Base-by-base conservation (phyloP, 1,140 invertebrate genomes). In the Octopus sinensis region DNA sequence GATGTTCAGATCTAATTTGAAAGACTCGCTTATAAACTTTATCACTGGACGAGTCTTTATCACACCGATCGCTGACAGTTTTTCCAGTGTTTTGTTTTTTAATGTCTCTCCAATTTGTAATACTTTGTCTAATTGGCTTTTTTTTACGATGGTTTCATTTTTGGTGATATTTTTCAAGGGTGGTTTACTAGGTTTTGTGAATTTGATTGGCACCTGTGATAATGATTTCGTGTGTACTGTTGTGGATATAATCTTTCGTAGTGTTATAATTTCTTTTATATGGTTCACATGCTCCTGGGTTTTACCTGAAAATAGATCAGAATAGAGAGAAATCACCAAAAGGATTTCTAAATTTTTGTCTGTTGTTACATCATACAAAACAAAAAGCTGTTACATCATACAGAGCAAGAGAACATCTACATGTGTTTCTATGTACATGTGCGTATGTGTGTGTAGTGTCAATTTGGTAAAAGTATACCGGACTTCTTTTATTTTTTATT, bases 51-150 rank as follows among this genome's bases (percentile, higher is more conserved):
- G 82, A 43, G 82, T 82, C 76, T 84, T 83, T 51, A 86, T 81
- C 23, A 86, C 83, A 0, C 87, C 88, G 7, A 89, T 82, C 71
- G 86, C 84, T 53, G 84, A 84, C 43, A 89, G 76, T 83, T 89
- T 88, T 81, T 87, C 83, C 17, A 88, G 71, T 10, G 88, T 89
- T 84, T 89, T 89, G 78, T 86, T 88, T 82, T 87, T 87, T 13
- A 87, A 68, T 68, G 82, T 84, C 81, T 85, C 83, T 53, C 87
- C 87, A 12, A 87, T 78, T 54, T 86, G 82, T 13, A 84, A 81
- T 10, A 86, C 83, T 81, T 85, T 86, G 78, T 86, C 86, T 68
- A 79, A 56, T 7, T 85, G 82, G 23, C 84, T 68, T 76, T 83
- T 80, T 82, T 83, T 83, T 13, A 80, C n/a, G 17, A 82, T 82